Evolutionary conservation across 1,140 invertebrate genomes (phyloP).

Genomic region (Ganaspis sp.): DNA sequence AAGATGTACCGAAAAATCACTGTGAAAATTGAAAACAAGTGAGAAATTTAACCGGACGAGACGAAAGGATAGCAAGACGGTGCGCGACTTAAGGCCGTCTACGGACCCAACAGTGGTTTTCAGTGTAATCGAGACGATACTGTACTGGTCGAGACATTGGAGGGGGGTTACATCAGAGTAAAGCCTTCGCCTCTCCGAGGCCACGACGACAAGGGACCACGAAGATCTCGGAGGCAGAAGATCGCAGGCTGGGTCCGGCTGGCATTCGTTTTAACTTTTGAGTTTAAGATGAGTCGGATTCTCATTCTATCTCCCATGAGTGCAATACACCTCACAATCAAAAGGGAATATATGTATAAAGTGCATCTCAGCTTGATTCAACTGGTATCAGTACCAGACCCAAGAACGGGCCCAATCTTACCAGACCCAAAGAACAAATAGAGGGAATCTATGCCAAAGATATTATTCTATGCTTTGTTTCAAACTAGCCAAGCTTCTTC

Average conservation of each 20-base stretch:
- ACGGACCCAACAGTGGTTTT: conserved; percentile 38
- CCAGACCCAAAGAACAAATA: not conserved
- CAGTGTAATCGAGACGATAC: conserved; percentile 47
- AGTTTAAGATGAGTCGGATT: conserved; percentile 11
- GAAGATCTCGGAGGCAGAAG: not conserved
- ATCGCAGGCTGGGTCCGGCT: conserved; percentile 26
- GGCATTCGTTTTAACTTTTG: conserved; percentile 25
- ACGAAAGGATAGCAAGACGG: not conserved
- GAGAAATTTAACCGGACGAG: not conserved
- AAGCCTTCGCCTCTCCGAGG: conserved; percentile 27
- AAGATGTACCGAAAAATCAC: not conserved
- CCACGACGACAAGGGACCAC: conserved; percentile 10
- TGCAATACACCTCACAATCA: not conserved
- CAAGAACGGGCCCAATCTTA: conserved; percentile 13
- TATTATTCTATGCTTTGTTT: too few relatives aligned
- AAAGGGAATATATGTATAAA: not conserved
- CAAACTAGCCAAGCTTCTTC: too few relatives aligned
- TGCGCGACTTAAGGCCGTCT: conserved; percentile 32
- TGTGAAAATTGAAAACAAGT: not conserved
- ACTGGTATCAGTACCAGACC: not conserved
- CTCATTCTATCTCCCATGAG: not conserved
- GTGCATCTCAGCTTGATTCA: not conserved
- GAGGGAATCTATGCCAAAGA: not conserved
- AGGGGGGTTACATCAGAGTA: conserved; percentile 44
- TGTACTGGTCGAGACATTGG: conserved; percentile 27